Conservation (phyloP, 1,140 invertebrate species). For the Araneus ventricosus region DNA sequence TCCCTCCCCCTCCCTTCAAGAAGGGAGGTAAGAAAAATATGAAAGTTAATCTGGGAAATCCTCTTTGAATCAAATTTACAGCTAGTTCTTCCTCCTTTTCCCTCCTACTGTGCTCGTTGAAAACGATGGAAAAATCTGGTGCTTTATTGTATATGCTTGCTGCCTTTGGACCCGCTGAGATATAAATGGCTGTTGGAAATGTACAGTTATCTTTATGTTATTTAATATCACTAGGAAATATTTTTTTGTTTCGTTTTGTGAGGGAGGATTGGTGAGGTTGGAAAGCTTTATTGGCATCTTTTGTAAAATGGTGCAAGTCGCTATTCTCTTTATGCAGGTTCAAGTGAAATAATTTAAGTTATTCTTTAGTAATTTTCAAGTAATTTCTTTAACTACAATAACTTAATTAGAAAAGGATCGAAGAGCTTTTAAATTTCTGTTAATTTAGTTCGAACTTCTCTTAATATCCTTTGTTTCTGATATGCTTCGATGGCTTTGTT, state of each 20-base stretch:
- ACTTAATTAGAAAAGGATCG: no score
- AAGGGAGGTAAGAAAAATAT: constrained; percentile 8
- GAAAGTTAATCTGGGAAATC: constrained; percentile 41
- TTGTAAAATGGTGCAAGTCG: neutral
- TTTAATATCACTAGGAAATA: constrained; percentile 6
- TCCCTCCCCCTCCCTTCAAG: neutral
- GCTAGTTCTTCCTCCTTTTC: neutral
- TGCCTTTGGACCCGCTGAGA: neutral
- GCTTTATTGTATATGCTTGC: constrained; percentile 30
- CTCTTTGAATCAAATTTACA: constrained; percentile 50
- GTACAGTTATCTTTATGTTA: constrained; percentile 29
- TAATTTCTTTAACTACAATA: no score
- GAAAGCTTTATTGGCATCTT: neutral
- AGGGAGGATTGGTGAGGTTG: neutral
- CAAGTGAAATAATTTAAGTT: no score
- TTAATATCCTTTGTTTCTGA: no score
- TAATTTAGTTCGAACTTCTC: no score
- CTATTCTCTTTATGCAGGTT: no score
- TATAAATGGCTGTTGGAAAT: constrained; percentile 14
- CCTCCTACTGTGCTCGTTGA: constrained; percentile 15
- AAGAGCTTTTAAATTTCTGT: no score
- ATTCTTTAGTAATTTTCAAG: no score
- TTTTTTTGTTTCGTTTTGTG: neutral
- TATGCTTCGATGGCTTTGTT: no score
- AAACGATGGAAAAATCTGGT: constrained; percentile 40